Evolutionary conservation across 1,140 invertebrate species (phyloP), one percentile per base, ranked within the genome.

Genomic region (Glomeris maerens): DNA sequence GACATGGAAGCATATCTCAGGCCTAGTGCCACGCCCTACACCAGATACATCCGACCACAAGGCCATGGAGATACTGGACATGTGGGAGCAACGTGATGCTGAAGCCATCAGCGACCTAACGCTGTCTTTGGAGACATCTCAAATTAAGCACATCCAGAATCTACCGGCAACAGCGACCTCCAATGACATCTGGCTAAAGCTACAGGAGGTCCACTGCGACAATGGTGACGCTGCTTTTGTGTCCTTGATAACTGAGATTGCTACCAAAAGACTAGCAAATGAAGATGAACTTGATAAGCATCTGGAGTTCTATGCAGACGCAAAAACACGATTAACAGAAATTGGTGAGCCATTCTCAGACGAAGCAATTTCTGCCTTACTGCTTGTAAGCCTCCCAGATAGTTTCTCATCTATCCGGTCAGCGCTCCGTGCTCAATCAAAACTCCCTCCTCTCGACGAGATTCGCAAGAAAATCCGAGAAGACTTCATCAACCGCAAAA

Each of bases 251-350:
- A 25, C 40, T 42, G 40, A 42, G 25, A 10, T 46, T 27, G 28
- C 28, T 23, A 21, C 4, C 7, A 46, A 46, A 23, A 4, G 44
- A 25, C 25, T 46, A 4, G 10, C 44, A 7, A 10, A 21, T 4
- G 44, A 21, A 46, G 44, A 46, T 27, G 44, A 46, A 14, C 22
- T 46, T 3, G 44, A 46, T 4, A 46, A 46, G 22, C 44, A 46
- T 46, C 44, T 46, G 13, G 44, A 7, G 28, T 46, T 46, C 20
- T 46, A 46, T 27, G 10, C 44, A 5, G 44, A 46, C 20, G 28
- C 44, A 3, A 27, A 27, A 10, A 10, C n/a, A 14, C 3, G n/a
- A 21, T 21, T 46, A 25, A 3, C 5, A n/a, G 44, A 46, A 21
- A 7, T 46, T 4, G 44, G 20, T 21, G 44, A 46, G 5, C 7